Evolutionary conservation across 1,140 invertebrate species (phyloP), one percentile per base, ranked within the genome.

Genomic region (Drosophila oshimai): DNA sequence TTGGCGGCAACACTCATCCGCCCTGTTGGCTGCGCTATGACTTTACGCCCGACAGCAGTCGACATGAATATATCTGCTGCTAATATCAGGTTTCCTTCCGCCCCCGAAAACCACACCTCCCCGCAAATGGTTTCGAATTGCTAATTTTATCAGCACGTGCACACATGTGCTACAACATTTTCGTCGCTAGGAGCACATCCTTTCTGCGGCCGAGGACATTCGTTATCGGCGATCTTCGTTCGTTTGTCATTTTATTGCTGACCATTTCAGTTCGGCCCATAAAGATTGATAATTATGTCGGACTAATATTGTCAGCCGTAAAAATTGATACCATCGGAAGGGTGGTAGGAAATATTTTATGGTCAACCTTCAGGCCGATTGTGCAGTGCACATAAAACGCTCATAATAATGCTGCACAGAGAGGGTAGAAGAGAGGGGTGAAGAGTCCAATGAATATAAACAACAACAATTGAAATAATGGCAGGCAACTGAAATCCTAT

Each of bases 391-490:
- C 73, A 79, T 74, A 79, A 79, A 79, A 79, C 57, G 55, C 64
- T 72, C 53, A 42, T 57, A 51, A 46, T 67, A 73, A 72, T 50
- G 31, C 17, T 10, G 34, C 28, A 7, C 1, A n/a, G 26, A 22
- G 6, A 4, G 3, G 6, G 26, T 17, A 0, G 17, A 13, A 45
- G 10, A 45, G n/a, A 15, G 12, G 12, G 20, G 13, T 31, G 29
- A 28, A 37, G 46, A 45, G 74, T 65, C 75, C 80, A 75, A 80
- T 86, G 75, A 76, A 86, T 80, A 86, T 86, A 87, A 87, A 86
- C 75, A 86, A 86, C 77, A 86, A 80, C 75, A 86, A 86, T 86
- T 80, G 72, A 73, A 87, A 80, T 87, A 86, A 86, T 87, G 61
- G 57, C 61, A 60, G 68, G 31, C 65, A 74, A 64, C 58, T 39